Evolutionary conservation across 2,797 vertebrate species (phyloP), one percentile per base, ranked within the genome.

Genomic region (Kryptolebias ocellatus): DNA sequence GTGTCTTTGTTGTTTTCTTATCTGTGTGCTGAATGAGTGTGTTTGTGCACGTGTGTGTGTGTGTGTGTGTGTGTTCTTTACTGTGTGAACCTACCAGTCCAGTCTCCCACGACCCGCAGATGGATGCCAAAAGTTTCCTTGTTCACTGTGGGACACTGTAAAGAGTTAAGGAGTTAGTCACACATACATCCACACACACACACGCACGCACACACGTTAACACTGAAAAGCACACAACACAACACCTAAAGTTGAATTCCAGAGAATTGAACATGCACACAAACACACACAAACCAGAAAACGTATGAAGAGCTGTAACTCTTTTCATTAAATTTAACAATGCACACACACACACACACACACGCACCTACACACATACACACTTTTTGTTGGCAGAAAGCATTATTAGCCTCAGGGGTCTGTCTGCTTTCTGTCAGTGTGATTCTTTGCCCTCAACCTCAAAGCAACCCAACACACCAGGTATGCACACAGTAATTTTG

Each of bases 31-130:
- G 65, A 28, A 57, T 49, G 60, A 64, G 59, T 60, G 51, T 80
- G 83, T 71, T 76, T 49, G 55, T 63, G 56, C 42, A 62, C 62
- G 59, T 47, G 63, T 55, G 51, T 58, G 34, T 29, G 63, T 44
- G n/a, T n/a, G n/a, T n/a, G 59, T 47, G 63, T 55, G 51, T 58
- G 34, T 29, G 63, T 44, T 28, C 47, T 47, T 51, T 15, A 31
- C 2, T 42, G 65, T 54, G 20, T 42, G 55, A 45, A 79, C 95
- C 83, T 94, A 99, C 98, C 95, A 90, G 98, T 99, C 98, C 98
- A 99, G 91, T 99, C 97, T 93, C 98, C 98, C 78, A 98, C 93
- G 60, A 98, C 93, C 88, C 98, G 94, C 77, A 99, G 90, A 89
- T 99, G 98, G 78, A 99, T 92, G 37, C 96, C 97, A 93, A 99